Percentiles rank a stretch among this genome's conserved stretches.
Conservation (phyloP, 2,797 vertebrate genomes). For the Acanthurus leucopareius region DNA sequence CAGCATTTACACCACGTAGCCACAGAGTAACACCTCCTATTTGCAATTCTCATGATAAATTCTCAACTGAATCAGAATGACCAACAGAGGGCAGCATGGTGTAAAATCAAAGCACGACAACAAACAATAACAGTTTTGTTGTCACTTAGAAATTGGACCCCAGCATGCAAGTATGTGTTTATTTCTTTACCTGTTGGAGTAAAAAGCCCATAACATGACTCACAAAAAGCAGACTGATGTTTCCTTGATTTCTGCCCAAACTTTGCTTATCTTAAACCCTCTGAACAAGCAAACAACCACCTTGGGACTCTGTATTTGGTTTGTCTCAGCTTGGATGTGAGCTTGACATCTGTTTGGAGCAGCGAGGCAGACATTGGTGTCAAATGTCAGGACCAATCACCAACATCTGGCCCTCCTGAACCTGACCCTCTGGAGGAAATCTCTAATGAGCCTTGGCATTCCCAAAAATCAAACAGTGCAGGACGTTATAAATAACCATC, state of each 20-base stretch:
- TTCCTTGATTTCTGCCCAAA: background rate
- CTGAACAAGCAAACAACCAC: background rate
- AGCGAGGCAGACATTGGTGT: conserved; percentile 28
- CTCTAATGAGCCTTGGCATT: conserved; percentile 75
- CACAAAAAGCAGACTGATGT: background rate
- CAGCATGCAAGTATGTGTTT: conserved; percentile 16
- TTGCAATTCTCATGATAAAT: background rate
- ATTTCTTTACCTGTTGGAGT: conserved; percentile 24
- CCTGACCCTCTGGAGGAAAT: conserved; percentile 72
- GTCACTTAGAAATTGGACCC: conserved; percentile 16
- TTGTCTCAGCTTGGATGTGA: conserved; percentile 33
- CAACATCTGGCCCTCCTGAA: conserved; percentile 78
- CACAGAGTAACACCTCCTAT: background rate
- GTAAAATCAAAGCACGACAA: conserved; percentile 38
- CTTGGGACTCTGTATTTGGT: background rate
- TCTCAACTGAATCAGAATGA: background rate
- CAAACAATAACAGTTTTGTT: conserved; percentile 35
- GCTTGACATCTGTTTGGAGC: conserved; percentile 59
- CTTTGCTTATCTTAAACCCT: background rate
- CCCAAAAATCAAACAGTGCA: conserved; percentile 57
- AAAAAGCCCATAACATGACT: conserved; percentile 14
- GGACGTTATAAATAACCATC: conserved; percentile 76
- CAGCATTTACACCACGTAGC: background rate
- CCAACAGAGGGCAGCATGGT: conserved; percentile 74
- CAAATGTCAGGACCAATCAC: conserved; percentile 53